Percentiles rank a stretch among this genome's conserved stretches.
Evolutionary conservation across 2,888 invertebrate species (phyloP).

Genomic region (Idaea biselata): DNA sequence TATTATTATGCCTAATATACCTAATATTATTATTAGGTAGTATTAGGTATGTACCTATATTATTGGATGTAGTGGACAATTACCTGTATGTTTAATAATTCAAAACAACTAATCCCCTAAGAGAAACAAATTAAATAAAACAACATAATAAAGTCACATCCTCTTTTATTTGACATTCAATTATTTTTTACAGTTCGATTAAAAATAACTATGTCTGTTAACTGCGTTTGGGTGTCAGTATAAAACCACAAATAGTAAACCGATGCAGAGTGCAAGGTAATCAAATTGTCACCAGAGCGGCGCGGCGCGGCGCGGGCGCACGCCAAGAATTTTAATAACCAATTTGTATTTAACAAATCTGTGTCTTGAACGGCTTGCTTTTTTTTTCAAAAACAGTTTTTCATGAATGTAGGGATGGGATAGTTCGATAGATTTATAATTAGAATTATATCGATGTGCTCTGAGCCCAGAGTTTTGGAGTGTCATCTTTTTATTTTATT

Average conservation of each 20-base stretch:
- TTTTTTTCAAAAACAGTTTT: constrained; percentile 34
- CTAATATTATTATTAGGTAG: too few relatives aligned
- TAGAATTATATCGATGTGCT: too few relatives aligned
- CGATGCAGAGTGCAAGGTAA: constrained; percentile 18
- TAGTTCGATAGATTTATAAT: constrained; percentile 7
- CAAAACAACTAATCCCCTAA: too few relatives aligned
- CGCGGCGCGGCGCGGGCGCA: constrained; percentile 27
- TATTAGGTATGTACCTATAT: too few relatives aligned
- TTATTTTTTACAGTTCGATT: not conserved
- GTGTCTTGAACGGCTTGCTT: constrained; percentile 39
- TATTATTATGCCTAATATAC: too few relatives aligned
- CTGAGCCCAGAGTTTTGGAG: too few relatives aligned
- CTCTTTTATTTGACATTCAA: not conserved
- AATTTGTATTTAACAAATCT: constrained; percentile 77
- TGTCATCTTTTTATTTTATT: too few relatives aligned
- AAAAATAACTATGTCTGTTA: not conserved
- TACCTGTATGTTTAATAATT: too few relatives aligned
- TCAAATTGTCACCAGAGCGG: constrained; percentile 41
- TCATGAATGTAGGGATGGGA: constrained; percentile 18
- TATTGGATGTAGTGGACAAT: too few relatives aligned
- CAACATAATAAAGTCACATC: too few relatives aligned
- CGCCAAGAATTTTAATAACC: constrained; percentile 76
- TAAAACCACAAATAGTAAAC: constrained; percentile 15
- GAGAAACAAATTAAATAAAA: too few relatives aligned
- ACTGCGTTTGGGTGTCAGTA: constrained; percentile 18